Conservation (phyloP, 2,888 invertebrate genomes). For the Brassicogethes aeneus region DNA sequence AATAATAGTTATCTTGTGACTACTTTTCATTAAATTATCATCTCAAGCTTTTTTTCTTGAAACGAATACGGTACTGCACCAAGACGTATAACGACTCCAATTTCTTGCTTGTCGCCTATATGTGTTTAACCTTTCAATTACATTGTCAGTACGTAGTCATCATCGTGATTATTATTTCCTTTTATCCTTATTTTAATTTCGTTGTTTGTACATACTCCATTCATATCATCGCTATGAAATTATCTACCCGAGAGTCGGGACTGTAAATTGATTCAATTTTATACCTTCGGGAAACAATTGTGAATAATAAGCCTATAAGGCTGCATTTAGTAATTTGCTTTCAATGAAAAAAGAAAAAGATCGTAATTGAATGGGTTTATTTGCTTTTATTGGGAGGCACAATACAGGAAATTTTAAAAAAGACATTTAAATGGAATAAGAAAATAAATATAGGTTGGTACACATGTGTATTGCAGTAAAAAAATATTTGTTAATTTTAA, state of each 20-base stretch:
- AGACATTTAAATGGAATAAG: too few species aligned
- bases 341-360: too few species aligned
- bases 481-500: too few species aligned
- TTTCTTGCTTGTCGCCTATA: slow-evolving; percentile 9
- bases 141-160: slow-evolving; percentile 1
- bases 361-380: too few species aligned
- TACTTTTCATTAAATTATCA: too few species aligned
- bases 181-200: neutral
- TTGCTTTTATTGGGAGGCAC: too few species aligned
- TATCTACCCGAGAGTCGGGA: neutral
- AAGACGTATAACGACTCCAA: neutral
- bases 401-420: too few species aligned
- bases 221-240: neutral
- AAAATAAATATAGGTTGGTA: too few species aligned
- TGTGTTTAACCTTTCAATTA: slow-evolving; percentile 10
- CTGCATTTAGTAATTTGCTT: too few species aligned
- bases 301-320: neutral
- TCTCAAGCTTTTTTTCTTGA: neutral
- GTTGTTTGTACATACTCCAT: too few species aligned
- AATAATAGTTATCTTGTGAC: too few species aligned
- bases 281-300: neutral
- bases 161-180: neutral
- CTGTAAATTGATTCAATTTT: neutral
- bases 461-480: too few species aligned
- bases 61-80: neutral